phyloP scores from a whole-genome alignment of 2,797 vertebrate species.

The Rhinichthys osculus region DNA sequence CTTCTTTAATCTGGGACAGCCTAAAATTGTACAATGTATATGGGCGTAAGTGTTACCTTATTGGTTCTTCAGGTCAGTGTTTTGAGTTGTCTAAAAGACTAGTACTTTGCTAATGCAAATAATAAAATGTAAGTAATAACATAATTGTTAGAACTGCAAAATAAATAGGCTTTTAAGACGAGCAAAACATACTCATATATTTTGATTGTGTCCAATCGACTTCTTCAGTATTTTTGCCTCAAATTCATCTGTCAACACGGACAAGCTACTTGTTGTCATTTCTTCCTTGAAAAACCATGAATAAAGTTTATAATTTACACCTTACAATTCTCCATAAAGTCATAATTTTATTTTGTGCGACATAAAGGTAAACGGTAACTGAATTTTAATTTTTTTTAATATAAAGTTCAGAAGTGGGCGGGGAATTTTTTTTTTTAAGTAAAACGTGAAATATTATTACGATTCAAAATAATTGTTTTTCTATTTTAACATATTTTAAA shows the following conservation, averaged over 20 bases:
- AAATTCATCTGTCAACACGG: background rate
- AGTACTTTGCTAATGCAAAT: background rate
- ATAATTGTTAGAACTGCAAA: background rate
- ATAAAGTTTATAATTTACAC: background rate
- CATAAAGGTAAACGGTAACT: background rate
- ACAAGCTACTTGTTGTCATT: background rate
- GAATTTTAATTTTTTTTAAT: rapidly evolving
- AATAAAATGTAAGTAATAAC: background rate
- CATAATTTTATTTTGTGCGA: background rate
- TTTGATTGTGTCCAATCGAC: background rate
- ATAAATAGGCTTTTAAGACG: background rate
- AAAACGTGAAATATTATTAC: no score
- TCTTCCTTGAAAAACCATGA: background rate
- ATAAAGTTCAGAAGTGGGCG: background rate
- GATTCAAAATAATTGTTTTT: no score
- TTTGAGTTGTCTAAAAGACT: background rate
- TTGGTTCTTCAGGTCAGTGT: background rate
- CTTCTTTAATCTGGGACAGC: no score
- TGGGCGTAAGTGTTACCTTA: background rate
- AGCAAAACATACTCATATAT: background rate
- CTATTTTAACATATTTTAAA: no score
- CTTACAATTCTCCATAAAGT: background rate
- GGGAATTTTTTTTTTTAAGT: no score
- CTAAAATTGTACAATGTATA: no score
- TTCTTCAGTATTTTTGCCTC: background rate